phyloP scores from a whole-genome alignment of 2,113 vertebrate species.

The Notechis scutatus region DNA sequence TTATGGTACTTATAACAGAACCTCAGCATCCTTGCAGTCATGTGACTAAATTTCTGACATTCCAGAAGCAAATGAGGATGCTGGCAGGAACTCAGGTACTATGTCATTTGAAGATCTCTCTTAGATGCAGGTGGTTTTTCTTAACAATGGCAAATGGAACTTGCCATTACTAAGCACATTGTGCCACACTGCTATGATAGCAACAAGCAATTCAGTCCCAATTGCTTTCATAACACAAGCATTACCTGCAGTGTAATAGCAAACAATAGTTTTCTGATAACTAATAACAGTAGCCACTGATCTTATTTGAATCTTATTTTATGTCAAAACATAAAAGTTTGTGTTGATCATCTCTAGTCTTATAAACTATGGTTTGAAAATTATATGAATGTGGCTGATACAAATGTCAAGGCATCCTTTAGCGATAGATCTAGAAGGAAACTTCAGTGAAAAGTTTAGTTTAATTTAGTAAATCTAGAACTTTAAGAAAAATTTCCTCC shows the following conservation, averaged over 20 bases:
- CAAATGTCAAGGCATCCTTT: neutral
- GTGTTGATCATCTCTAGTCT: neutral
- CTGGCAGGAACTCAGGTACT: neutral
- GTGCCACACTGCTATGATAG: neutral
- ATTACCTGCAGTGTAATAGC: neutral
- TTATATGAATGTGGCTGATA: neutral
- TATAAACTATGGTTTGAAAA: neutral
- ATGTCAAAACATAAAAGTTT: neutral
- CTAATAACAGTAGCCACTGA: neutral
- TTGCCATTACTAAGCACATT: neutral
- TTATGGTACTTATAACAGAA: neutral
- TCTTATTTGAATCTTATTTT: neutral
- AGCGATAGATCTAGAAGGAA: neutral
- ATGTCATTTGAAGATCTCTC: neutral
- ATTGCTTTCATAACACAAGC: neutral
- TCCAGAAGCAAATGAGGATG: neutral
- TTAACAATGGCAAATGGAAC: neutral
- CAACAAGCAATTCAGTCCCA: neutral
- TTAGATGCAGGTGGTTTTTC: neutral
- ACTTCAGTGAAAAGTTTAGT: neutral
- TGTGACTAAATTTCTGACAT: neutral
- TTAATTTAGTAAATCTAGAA: neutral
- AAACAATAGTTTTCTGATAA: neutral
- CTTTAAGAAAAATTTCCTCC: neutral
- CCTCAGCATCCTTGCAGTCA: neutral